phyloP scores from a whole-genome alignment of 1,140 invertebrate genomes.

The Drosophila varians region DNA sequence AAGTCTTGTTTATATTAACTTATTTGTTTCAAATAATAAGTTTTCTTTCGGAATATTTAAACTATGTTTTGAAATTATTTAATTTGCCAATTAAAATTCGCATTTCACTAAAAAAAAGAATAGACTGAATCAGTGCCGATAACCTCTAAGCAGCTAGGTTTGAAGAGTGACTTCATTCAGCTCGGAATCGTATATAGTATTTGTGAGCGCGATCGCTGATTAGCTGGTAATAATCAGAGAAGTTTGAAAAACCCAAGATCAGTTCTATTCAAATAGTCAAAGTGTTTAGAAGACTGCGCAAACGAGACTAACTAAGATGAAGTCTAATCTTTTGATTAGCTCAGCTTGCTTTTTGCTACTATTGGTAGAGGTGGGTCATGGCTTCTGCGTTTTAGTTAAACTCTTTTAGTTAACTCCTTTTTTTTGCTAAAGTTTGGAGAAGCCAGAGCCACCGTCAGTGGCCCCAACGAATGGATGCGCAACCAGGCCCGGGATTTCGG shows the following conservation, averaged over 20 bases:
- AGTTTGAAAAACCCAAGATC: slow-evolving; percentile 10
- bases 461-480: neutral
- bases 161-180: neutral
- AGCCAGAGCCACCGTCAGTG: neutral
- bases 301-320: slow-evolving; percentile 23
- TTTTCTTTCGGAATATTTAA: neutral
- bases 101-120: neutral
- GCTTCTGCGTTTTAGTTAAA: neutral
- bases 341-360: slow-evolving; percentile 15
- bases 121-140: neutral
- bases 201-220: neutral
- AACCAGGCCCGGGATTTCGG: neutral
- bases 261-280: slow-evolving; percentile 29
- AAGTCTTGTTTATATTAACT: too few relatives aligned
- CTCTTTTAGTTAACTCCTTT: neutral
- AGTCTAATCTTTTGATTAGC: slow-evolving; percentile 20
- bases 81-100: neutral
- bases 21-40: too few relatives aligned
- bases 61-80: neutral
- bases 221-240: slow-evolving; percentile 3
- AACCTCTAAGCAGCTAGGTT: slow-evolving; percentile 9
- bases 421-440: neutral
- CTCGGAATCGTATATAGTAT: neutral
- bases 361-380: slow-evolving; percentile 25
- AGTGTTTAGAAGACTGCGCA: slow-evolving; percentile 1